A percentile compares a stretch with the other conserved stretches of the same genome.
Conservation (phyloP, 2,797 vertebrate species). For the Apogon hyalosoma region DNA sequence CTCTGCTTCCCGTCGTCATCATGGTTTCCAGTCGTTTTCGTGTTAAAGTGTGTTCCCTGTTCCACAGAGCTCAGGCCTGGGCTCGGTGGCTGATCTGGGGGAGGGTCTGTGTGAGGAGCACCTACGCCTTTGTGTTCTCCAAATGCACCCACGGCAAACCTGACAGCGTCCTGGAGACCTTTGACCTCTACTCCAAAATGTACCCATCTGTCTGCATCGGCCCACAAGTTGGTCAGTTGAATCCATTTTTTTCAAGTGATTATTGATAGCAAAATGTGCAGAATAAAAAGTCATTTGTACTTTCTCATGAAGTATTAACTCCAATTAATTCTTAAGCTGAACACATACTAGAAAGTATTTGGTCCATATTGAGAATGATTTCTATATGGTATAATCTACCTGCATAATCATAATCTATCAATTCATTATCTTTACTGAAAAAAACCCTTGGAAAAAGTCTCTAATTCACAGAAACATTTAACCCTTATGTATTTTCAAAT, state of each 20-base stretch:
- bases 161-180: conserved; percentile 79
- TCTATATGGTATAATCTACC: no score
- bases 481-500: no score
- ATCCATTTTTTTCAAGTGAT: not conserved
- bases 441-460: no score
- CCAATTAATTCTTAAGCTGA: no score
- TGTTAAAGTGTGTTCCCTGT: conserved; percentile 36
- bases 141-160: conserved; percentile 79
- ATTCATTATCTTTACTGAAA: no score
- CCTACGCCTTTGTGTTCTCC: conserved; percentile 78
- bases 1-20: conserved; percentile 64
- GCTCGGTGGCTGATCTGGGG: conserved; percentile 35
- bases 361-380: no score
- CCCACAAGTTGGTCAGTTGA: conserved; percentile 64
- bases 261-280: not conserved
- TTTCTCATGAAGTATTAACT: no score
- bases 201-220: conserved; percentile 66
- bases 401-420: no score
- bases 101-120: conserved; percentile 56
- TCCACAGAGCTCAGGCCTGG: conserved; percentile 42
- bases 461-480: no score
- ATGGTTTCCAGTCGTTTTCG: conserved; percentile 35
- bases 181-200: conserved; percentile 67
- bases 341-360: no score
- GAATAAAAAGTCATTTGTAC: no score